A percentile compares a stretch with the other conserved stretches of the same genome.
Conservation (phyloP, 2,888 invertebrate species). For the Amiota mariae region DNA sequence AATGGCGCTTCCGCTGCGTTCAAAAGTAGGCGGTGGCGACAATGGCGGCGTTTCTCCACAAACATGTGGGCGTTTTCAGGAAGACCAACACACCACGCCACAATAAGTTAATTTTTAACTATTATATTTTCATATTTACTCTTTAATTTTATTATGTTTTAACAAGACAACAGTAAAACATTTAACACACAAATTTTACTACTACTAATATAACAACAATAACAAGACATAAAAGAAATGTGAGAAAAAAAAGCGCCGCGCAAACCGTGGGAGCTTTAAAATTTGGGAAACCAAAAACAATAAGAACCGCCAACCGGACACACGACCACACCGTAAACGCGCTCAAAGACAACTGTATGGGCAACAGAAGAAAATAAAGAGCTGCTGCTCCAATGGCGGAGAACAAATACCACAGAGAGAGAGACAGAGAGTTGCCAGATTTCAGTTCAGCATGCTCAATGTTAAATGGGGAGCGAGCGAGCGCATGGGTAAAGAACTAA, state of each 20-base stretch:
- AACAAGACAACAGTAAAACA: too few relatives aligned
- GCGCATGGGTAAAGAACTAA: not conserved
- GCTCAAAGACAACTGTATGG: constrained; percentile 9
- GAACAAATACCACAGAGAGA: not conserved
- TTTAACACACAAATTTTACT: too few relatives aligned
- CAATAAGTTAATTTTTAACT: too few relatives aligned
- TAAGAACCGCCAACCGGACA: not conserved
- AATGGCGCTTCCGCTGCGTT: too few relatives aligned
- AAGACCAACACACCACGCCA: not conserved
- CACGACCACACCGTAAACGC: constrained; percentile 15
- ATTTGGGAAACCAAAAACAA: not conserved
- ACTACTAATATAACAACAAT: not conserved
- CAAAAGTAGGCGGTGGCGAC: too few relatives aligned
- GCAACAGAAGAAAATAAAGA: not conserved
- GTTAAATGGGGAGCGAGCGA: not conserved
- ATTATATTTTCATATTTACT: too few relatives aligned
- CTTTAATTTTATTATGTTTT: too few relatives aligned
- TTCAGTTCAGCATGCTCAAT: not conserved
- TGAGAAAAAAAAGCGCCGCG: too few relatives aligned
- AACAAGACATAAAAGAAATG: not conserved
- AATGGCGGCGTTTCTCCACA: not conserved
- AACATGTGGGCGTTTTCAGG: not conserved
- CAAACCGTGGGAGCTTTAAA: too few relatives aligned
- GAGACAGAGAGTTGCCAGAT: not conserved
- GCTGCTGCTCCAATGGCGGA: not conserved